Base-by-base conservation (phyloP, 2,888 invertebrate species). In the Ctena decussata region DNA sequence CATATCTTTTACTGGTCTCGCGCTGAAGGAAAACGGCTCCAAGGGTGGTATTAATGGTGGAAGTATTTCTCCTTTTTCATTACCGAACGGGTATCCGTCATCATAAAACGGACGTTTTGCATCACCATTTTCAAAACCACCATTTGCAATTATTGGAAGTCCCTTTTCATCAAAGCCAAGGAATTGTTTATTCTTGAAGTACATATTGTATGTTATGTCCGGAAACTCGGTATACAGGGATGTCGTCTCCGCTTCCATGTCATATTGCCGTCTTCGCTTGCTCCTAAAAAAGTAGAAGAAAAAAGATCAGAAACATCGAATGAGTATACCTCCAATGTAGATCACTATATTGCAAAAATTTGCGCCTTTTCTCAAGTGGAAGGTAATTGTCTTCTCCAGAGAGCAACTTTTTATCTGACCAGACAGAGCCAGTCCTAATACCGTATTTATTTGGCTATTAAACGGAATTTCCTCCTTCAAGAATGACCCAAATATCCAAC, bases 141-240 rank as follows among this genome's bases (percentile, higher is more conserved):
- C 70, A 24, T 83, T 75, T 15, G 76, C 75, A 21, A 88, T 75
- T 8, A 88, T 71, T 11, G 88, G 88, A 32, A 80, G 69, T 15
- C 88, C 88, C 5, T 84, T 72, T 53, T 82, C 85, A 44, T 88
- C 88, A 72, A 88, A 88, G 30, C 88, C 88, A n/a, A 88, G 77
- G 0, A 88, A 84, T 46, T 84, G 74, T 39, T 82, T 79, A 0
- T 82, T 81, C 65, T 88, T 88, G 77, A 80, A 88, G 44, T 77
- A 88, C 15, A 84, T 77, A 49, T 88, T 88, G 73, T 88, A 88
- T 3, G 88, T 80, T 12, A 88, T 82, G 49, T 88, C 88, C 0
- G 88, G 88, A 46, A 88, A 86, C 49, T 88, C 88, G 2, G 88
- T 88, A 72, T 84, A 88, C 12, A 88, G 80, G 0, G 88, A 88